Percentiles rank a stretch among this genome's conserved stretches.
Conservation (phyloP, 35 echinoderm and acorn worm genomes). For the Ptychodera flava region DNA sequence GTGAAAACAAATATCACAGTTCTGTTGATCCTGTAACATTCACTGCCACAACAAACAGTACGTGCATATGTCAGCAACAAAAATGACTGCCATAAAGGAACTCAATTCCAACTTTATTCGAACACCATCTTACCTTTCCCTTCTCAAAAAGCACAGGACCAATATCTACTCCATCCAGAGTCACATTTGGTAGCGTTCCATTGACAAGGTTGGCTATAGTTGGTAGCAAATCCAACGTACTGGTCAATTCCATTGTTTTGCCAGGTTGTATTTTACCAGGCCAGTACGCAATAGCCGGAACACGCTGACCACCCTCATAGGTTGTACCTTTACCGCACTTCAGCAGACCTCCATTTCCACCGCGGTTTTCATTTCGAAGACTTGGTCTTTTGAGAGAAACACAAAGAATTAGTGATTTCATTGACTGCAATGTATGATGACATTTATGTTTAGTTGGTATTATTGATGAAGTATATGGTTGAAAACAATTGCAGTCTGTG, state of each 20-base stretch:
- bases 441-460: no score
- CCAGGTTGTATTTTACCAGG: conserved; percentile 68
- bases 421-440: no score
- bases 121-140: conserved; percentile 40
- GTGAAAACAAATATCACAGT: no score
- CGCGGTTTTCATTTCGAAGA: conserved; percentile 48
- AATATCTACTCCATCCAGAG: conserved; percentile 87
- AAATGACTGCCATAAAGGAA: no score
- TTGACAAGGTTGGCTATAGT: conserved; percentile 78
- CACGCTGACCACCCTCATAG: conserved; percentile 87
- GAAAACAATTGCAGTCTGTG: no score
- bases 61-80: no score
- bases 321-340: conserved; percentile 98
- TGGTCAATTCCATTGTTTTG: conserved; percentile 59
- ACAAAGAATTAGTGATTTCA: conserved; percentile 6
- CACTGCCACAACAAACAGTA: no score
- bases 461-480: no score
- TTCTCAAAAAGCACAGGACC: conserved; percentile 64
- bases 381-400: conserved; percentile 65
- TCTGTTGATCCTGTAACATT: no score
- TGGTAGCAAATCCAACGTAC: conserved; percentile 73
- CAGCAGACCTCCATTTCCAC: conserved; percentile 70
- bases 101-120: no score
- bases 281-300: conserved; percentile 88
- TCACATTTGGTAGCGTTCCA: conserved; percentile 55